Percentiles rank a stretch among this genome's conserved stretches.
Conservation (phyloP, 2,888 invertebrate genomes). For the Adela reaumurella region DNA sequence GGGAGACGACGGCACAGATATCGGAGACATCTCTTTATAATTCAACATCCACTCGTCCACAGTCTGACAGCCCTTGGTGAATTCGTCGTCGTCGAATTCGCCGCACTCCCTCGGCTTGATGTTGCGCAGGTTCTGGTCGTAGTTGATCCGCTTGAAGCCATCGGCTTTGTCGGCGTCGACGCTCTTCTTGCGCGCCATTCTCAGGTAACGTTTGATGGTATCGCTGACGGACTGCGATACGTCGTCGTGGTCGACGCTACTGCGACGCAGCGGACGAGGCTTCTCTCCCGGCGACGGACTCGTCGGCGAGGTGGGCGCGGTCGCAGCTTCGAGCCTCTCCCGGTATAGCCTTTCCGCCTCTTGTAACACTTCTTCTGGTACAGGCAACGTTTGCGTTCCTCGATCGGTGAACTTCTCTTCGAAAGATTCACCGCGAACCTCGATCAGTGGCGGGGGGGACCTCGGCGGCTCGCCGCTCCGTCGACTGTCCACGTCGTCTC, state of each 20-base stretch:
- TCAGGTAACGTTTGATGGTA: conserved; percentile 78
- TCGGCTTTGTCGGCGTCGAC: conserved; percentile 77
- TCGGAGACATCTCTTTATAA: conserved; percentile 36
- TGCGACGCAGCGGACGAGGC: conserved; percentile 57
- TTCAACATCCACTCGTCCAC: conserved; percentile 70
- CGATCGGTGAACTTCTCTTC: conserved; percentile 50
- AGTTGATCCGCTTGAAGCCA: conserved; percentile 83
- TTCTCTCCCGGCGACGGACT: conserved; percentile 33
- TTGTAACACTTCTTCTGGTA: conserved; percentile 53
- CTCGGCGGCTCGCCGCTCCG: conserved; percentile 27
- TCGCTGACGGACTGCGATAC: conserved; percentile 84
- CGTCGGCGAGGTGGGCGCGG: conserved; percentile 32
- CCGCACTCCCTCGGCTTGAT: conserved; percentile 76
- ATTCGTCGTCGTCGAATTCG: conserved; percentile 75
- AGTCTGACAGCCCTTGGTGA: conserved; percentile 73
- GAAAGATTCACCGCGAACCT: conserved; percentile 60
- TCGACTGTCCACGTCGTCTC: conserved; percentile 25
- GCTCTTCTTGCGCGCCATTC: conserved; percentile 86
- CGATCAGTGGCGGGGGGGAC: conserved; percentile 66
- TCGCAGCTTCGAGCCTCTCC: conserved; percentile 38
- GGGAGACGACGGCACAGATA: conserved; percentile 38
- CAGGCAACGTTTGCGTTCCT: conserved; percentile 61
- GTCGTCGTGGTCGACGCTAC: conserved; percentile 80
- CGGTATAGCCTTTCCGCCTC: conserved; percentile 46
- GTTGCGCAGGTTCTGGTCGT: conserved; percentile 78